A percentile compares a stretch with the other conserved stretches of the same genome.
Evolutionary conservation across 2,113 vertebrate species (phyloP).

Genomic region (Dissostichus mawsoni): DNA sequence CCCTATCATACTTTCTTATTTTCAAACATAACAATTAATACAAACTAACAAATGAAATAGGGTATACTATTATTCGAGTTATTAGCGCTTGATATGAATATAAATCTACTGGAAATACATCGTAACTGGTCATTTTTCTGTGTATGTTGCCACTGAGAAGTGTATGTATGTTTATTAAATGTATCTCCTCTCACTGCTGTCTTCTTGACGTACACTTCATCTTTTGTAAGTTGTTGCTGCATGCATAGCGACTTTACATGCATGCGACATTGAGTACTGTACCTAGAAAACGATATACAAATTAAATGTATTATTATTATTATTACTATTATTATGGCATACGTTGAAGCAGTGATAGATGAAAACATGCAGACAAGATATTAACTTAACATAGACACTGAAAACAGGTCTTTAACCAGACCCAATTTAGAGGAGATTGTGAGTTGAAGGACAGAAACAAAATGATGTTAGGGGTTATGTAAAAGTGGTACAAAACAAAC

Average conservation of each 20-base stretch:
- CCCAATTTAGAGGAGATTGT: neutral
- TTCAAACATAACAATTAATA: neutral
- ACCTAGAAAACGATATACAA: no score
- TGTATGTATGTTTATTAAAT: no score
- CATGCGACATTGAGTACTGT: no score
- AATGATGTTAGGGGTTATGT: constrained; percentile 8
- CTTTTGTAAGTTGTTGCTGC: neutral
- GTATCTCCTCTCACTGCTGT: neutral
- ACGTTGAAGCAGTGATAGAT: neutral
- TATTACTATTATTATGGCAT: no score
- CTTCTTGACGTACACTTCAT: constrained; percentile 8
- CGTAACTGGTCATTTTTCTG: neutral
- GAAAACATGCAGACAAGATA: constrained; percentile 12
- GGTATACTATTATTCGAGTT: neutral
- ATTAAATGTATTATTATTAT: no score
- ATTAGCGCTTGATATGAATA: neutral
- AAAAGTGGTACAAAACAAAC: constrained; percentile 26
- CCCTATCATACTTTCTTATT: neutral
- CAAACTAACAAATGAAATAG: neutral
- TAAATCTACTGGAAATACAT: neutral
- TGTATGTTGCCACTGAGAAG: neutral
- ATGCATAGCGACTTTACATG: constrained; percentile 3
- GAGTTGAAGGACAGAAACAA: constrained; percentile 62
- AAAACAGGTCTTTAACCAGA: constrained; percentile 26
- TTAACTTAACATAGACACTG: constrained; percentile 9